Base-by-base conservation (phyloP, 2,797 vertebrate species). In the Remorina albescens region DNA sequence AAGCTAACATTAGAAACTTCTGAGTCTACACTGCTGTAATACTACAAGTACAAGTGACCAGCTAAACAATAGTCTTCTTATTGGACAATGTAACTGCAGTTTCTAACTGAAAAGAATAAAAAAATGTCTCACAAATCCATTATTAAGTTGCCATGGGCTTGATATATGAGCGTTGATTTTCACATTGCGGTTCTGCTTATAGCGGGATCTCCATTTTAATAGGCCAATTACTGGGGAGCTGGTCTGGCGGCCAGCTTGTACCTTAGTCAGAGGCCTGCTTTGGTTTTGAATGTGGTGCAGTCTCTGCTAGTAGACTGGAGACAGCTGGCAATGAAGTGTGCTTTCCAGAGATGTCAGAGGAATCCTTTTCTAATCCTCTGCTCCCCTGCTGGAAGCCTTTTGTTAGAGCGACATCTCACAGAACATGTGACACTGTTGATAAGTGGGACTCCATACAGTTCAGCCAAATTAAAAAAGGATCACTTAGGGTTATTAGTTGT, bases 181-280 rank as follows among this genome's bases (percentile, higher is more conserved):
- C 71, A 85, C 86, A 86, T 87, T 85, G 62, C 81, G 84, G 71
- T 78, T 82, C 79, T 83, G 72, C 86, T 88, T 86, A 57, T 85
- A 88, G 88, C 91, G 92, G 90, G 91, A 94, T 94, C 92, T 94
- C 89, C 91, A 92, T 95, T 92, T 93, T 92, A 93, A 94, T 90
- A 79, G 82, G 80, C 84, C 93, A 90, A 94, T 94, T 94, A 93
- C 69, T 51, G 71, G 70, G 74, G 77, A 80, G 84, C 71, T 77
- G 78, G 60, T 69, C 70, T 6, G 16, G 54, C 30, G 4, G 69
- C 51, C 74, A 46, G 51, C 5, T 25, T 67, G 49, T 16, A 72
- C 66, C 82, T 82, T 66, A 60, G 78, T 87, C 78, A 79, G 78
- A 68, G 70, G 63, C 61, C 74, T 44, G 55, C 46, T 71, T 41